A percentile compares a stretch with the other conserved stretches of the same genome.
phyloP scores from a whole-genome alignment of 2,113 vertebrate species.

The Aptenodytes forsteri region DNA sequence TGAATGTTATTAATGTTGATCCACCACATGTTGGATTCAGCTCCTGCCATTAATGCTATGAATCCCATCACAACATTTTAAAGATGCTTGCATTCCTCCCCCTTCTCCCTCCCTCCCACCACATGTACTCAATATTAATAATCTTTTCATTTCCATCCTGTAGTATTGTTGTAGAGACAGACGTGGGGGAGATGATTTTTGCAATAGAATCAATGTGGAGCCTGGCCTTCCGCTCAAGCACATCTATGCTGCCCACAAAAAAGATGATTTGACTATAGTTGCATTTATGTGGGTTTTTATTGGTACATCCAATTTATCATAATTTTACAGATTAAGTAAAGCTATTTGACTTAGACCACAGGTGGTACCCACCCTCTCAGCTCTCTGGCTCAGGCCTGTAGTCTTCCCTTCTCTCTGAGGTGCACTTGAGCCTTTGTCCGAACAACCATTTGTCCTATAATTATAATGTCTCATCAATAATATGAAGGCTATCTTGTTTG shows the following conservation, averaged over 20 bases:
- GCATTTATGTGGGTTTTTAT: not conserved
- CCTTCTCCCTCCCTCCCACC: not conserved
- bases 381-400: not conserved
- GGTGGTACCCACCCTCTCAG: not conserved
- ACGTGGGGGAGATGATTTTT: not conserved
- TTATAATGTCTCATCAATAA: not conserved
- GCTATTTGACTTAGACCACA: not conserved
- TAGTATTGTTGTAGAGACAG: not conserved
- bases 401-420: not conserved
- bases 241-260: not conserved
- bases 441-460: not conserved
- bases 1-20: not conserved
- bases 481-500: not conserved
- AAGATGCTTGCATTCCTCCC: not conserved
- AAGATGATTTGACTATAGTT: not conserved
- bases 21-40: not conserved
- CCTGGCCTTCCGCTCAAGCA: not conserved
- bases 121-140: not conserved
- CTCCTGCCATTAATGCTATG: not conserved
- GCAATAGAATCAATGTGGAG: not conserved
- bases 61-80: not conserved
- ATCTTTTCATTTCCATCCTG: not conserved
- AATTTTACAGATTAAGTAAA: not conserved
- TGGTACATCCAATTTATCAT: not conserved
- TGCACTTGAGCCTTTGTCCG: rapidly evolving